Evolutionary conservation across 2,888 invertebrate genomes (phyloP), one percentile per base, ranked within the genome.

Genomic region (Eumerus sabulonum): DNA sequence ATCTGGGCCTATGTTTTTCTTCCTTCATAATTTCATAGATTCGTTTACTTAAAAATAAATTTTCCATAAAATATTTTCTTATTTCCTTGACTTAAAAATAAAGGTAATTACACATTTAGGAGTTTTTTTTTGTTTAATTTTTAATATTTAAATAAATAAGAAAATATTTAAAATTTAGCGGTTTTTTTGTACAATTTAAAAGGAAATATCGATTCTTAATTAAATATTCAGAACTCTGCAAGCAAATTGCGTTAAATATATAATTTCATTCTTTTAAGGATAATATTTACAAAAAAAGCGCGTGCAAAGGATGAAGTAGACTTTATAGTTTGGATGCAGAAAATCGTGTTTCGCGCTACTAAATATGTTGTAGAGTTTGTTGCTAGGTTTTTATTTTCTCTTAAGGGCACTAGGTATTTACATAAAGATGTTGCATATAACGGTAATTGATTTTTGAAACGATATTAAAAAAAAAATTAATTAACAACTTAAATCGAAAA

Each of bases 361-460:
- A 71, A 76, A 77, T 76, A 60, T 67, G 51, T 66, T 47, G 9
- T 40, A 62, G 60, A 76, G 40, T 59, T 42, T 40, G 9, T 27
- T 40, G 36, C 7, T 54, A 36, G 9, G 1, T 48, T 42, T 18
- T 62, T 42, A 45, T 35, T 19, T 17, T 62, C 50, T 63, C 77
- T 79, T 79, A 79, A 79, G 79, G 79, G 79, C 79, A 79, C 79
- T 79, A 79, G 79, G 74, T 79, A 79, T 79, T 68, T 79, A 79
- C 79, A 79, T 44, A 54, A 74, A 79, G 67, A 73, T 71, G 63
- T 17, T 70, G 48, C 66, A 64, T 44, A 59, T 63, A 56, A 17
- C 36, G 53, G 51, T 53, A 14, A 18, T 44, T 67, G 11, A 48
- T n/a, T 5, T 40, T n/a, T 38, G 35, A 44, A 45, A 13, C 9